Conservation (phyloP, 2,113 vertebrate genomes). For the Nymphicus hollandicus region DNA sequence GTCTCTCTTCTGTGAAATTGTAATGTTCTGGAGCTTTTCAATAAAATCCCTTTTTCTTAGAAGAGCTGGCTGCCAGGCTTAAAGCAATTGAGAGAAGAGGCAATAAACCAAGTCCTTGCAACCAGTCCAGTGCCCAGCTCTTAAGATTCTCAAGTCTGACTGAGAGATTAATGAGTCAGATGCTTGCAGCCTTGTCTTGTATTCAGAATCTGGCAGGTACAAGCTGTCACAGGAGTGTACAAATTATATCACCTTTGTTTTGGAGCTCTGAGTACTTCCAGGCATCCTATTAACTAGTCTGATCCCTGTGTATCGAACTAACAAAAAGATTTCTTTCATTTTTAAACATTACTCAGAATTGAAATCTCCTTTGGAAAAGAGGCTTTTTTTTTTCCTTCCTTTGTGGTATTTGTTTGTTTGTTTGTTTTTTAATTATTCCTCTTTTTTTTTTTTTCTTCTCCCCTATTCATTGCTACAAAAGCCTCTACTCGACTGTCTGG, state of each 20-base stretch:
- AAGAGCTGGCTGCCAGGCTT: constrained; percentile 33
- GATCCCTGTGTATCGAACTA: background rate
- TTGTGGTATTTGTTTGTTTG: background rate
- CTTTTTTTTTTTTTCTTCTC: background rate
- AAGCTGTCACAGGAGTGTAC: background rate
- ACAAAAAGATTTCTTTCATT: background rate
- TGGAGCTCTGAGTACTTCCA: background rate
- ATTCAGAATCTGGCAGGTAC: constrained; percentile 8
- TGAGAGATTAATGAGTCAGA: background rate
- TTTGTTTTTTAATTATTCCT: background rate
- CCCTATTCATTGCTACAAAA: background rate
- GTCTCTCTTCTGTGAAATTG: constrained; percentile 29
- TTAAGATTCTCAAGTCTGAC: background rate
- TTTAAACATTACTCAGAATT: background rate
- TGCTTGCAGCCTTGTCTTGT: background rate
- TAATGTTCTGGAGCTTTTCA: constrained; percentile 42
- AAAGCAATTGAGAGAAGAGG: constrained; percentile 3
- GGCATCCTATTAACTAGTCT: background rate
- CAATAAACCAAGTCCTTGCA: constrained; percentile 21
- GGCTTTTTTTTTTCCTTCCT: background rate
- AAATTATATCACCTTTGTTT: background rate
- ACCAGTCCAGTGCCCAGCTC: constrained; percentile 7
- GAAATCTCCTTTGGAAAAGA: background rate
- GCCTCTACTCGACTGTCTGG: background rate
- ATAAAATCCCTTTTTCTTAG: constrained; percentile 45